Evolutionary conservation across 92 coral and sea anemone species (phyloP), one percentile per base, ranked within the genome.

Genomic region (Palythoa heliodiscus): DNA sequence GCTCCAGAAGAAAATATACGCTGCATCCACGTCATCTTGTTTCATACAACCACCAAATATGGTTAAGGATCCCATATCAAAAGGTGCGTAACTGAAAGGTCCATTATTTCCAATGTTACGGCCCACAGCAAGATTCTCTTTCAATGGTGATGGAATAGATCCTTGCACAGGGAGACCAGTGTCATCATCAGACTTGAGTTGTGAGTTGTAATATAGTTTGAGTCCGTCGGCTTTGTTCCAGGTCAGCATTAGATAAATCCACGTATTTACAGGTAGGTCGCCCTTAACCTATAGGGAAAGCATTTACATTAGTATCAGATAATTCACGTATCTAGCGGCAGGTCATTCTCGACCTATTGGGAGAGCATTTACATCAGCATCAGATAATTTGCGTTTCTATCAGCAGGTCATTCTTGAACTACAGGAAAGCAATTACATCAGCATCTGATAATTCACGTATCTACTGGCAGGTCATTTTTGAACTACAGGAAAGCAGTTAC

Each of bases 1-100:
- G 76, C 92, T 90, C 94, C 98, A 97, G 88, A 97, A 97, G 89
- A 97, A 97, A 14, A 97, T 91, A 75, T 87, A 97, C 1, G 98
- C 97, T 16, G 93, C 89, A 83, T 95, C 85, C 58, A 97, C 98
- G 47, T 97, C 99, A 47, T 85, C 90, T 83, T 95, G 95, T 40
- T 84, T 39, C 66, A 97, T 78, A 66, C 91, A 87, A 64, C 91
- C 93, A 3, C 90, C 92, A 88, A 97, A 97, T 68, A 93, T 89
- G 57, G 98, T 97, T 29, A 97, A 82, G 37, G 99, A 97, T 10
- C 94, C 95, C 93, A 97, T 85, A 58, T 86, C 89, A 83, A 95
- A 91, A 61, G 87, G 85, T 3, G 91, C 88, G 35, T 83, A 88
- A 20, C 79, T 86, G 63, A 89, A 82, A 11, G 92, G 93, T 17